Conservation (phyloP, 2,888 invertebrate genomes). For the Melitaea athalia region DNA sequence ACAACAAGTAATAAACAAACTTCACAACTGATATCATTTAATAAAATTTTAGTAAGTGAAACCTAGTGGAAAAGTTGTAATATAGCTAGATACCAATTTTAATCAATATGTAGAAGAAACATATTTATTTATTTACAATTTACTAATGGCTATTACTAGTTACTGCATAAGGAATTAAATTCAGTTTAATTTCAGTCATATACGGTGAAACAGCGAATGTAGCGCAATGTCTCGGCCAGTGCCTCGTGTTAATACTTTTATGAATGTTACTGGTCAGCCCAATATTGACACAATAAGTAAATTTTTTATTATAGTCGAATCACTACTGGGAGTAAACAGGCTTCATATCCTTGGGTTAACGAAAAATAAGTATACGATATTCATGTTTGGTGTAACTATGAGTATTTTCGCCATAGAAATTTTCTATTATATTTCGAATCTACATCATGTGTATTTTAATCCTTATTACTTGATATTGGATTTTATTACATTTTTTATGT, state of each 20-base stretch:
- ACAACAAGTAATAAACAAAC: too few relatives aligned
- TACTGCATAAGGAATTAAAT: neutral
- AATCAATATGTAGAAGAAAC: too few relatives aligned
- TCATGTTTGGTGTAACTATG: constrained; percentile 18
- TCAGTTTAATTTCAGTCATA: neutral
- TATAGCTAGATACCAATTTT: too few relatives aligned
- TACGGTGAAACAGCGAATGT: too few relatives aligned
- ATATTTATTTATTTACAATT: too few relatives aligned
- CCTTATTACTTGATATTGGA: neutral
- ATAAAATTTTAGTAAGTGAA: too few relatives aligned
- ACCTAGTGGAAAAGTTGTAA: too few relatives aligned
- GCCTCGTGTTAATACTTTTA: constrained; percentile 26
- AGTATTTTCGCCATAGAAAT: neutral
- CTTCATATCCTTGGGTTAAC: constrained; percentile 32
- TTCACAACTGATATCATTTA: too few relatives aligned
- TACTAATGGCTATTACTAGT: too few relatives aligned
- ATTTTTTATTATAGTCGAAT: constrained; percentile 31
- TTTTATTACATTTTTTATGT: constrained; percentile 30
- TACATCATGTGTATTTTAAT: neutral
- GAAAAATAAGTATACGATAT: constrained; percentile 17
- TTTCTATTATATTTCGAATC: neutral
- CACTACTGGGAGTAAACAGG: constrained; percentile 38
- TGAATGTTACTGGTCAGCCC: constrained; percentile 1
- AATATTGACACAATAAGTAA: constrained; percentile 26
- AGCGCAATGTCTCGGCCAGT: constrained; percentile 26